Evolutionary conservation across 2,113 vertebrate species (phyloP).

Genomic region (Sinocyclocheilus grahami): DNA sequence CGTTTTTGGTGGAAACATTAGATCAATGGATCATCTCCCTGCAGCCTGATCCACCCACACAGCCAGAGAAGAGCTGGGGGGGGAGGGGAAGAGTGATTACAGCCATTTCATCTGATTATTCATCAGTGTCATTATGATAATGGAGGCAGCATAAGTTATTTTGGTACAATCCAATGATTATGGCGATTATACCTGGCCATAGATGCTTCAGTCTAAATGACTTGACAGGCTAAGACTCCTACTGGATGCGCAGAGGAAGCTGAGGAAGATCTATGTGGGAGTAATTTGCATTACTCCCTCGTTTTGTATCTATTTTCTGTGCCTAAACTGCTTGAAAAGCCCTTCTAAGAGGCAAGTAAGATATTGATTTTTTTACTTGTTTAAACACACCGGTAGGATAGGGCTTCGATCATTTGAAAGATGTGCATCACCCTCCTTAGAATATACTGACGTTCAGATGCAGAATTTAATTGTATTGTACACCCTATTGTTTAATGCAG

Average conservation of each 20-base stretch:
- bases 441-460: neutral
- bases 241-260: slow-evolving; percentile 32
- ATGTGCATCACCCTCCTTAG: slow-evolving; percentile 7
- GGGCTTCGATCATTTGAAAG: slow-evolving; percentile 13
- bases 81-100: slow-evolving; percentile 12
- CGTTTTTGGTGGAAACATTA: slow-evolving; percentile 41
- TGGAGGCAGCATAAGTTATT: slow-evolving; percentile 57
- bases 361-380: slow-evolving; percentile 49
- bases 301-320: slow-evolving; percentile 8
- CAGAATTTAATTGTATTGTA: neutral
- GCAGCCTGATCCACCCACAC: too few relatives aligned
- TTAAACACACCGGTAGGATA: slow-evolving; percentile 25
- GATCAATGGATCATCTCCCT: slow-evolving; percentile 5
- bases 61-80: neutral
- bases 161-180: slow-evolving; percentile 53
- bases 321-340: slow-evolving; percentile 38
- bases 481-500: neutral
- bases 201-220: slow-evolving; percentile 35
- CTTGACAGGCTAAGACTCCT: slow-evolving; percentile 20
- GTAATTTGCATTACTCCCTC: slow-evolving; percentile 40
- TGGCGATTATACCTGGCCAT: slow-evolving; percentile 42
- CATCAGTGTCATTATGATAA: slow-evolving; percentile 60
- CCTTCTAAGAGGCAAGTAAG: slow-evolving; percentile 49
- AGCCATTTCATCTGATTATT: slow-evolving; percentile 58
- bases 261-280: slow-evolving; percentile 23